Conservation (phyloP, 1,140 invertebrate genomes). For the Saccostrea glomerata region DNA sequence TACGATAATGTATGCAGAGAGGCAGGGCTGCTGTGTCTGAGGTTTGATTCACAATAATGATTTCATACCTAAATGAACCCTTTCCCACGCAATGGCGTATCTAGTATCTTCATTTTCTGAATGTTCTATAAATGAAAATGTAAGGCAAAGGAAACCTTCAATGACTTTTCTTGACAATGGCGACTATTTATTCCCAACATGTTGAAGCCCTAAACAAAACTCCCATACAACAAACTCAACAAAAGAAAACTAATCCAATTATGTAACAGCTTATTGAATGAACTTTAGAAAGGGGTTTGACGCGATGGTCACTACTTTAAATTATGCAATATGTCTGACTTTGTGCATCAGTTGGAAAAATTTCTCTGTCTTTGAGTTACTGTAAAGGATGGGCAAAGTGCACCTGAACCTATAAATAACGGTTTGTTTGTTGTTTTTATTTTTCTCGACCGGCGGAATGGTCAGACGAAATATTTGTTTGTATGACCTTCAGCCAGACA, state of each 20-base stretch:
- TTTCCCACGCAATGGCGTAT: constrained; percentile 13
- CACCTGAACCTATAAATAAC: background rate
- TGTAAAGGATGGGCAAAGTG: background rate
- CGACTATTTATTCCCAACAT: background rate
- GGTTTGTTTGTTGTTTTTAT: background rate
- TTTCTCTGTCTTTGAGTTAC: background rate
- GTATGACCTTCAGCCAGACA: background rate
- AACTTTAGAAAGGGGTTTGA: background rate
- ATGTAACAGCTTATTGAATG: background rate
- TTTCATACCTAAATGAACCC: background rate
- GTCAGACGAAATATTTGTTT: constrained; percentile 23
- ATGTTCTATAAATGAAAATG: background rate
- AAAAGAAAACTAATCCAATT: background rate
- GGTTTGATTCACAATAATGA: background rate
- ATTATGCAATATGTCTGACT: background rate
- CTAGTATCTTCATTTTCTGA: background rate
- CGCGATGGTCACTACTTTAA: background rate
- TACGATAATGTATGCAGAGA: background rate
- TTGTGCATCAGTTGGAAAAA: background rate
- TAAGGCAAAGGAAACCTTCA: background rate
- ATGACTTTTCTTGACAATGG: constrained; percentile 3
- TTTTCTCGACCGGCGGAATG: background rate
- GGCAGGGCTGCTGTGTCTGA: background rate
- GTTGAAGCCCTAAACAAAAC: background rate
- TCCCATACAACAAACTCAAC: background rate